These are phyloP conservation scores for Pardosa pseudoannulata DNA, from an alignment of 2,888 invertebrate species.

Conservation along the genomic window DNA sequence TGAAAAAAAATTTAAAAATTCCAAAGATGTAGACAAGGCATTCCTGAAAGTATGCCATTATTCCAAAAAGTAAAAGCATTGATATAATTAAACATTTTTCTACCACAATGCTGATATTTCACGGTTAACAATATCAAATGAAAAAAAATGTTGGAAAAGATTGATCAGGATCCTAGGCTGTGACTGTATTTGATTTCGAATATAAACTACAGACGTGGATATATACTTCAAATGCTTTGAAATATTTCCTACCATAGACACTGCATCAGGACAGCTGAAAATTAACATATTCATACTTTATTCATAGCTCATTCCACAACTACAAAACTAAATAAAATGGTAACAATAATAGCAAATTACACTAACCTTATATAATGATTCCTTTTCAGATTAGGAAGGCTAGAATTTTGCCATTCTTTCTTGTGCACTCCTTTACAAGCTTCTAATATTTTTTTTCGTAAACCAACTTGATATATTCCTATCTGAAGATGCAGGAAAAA, in stretches of 20 bases:
- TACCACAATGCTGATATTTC: too few relatives aligned
- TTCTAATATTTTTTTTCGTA: conserved; percentile 78
- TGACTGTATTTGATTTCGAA: conserved; percentile 77
- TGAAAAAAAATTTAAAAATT: too few relatives aligned
- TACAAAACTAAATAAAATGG: not conserved
- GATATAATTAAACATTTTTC: too few relatives aligned
- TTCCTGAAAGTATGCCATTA: too few relatives aligned
- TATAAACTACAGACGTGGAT: conserved; percentile 77
- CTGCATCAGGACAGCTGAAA: conserved; percentile 78
- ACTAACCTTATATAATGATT: conserved; percentile 60
- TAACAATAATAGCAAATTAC: not conserved
- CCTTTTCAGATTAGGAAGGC: conserved; percentile 76
- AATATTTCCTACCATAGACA: conserved; percentile 78
- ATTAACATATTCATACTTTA: too few relatives aligned
- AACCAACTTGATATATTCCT: conserved; percentile 77
- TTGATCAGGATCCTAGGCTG: conserved; percentile 76
- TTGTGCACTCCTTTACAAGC: conserved; percentile 78
- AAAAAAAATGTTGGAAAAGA: too few relatives aligned
- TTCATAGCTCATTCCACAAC: too few relatives aligned
- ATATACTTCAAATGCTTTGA: conserved; percentile 78
- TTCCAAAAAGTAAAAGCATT: too few relatives aligned
- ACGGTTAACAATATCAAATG: too few relatives aligned
- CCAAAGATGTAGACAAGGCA: too few relatives aligned
- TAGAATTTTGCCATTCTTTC: conserved; percentile 78
- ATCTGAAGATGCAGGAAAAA: conserved; percentile 74